Evolutionary conservation across 2,888 invertebrate genomes (phyloP).

Genomic region (Brenthis ino): DNA sequence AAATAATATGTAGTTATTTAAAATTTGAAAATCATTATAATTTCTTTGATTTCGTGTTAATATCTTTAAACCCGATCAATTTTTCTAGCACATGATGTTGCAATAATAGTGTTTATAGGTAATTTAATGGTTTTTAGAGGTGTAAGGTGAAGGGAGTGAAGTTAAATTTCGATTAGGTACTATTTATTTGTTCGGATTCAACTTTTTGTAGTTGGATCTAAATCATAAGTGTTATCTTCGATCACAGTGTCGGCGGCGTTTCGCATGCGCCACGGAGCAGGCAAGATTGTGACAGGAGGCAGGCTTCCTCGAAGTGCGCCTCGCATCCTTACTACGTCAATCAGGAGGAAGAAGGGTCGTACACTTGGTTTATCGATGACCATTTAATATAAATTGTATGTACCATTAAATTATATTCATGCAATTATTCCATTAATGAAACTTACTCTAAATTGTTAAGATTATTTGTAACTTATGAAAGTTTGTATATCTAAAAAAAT

Average conservation of each 20-base stretch:
- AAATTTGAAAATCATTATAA: conserved; percentile 33
- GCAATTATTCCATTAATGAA: too few relatives aligned
- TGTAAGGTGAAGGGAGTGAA: not conserved
- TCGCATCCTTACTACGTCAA: conserved; percentile 55
- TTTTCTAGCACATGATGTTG: not conserved
- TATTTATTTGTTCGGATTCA: conserved; percentile 63
- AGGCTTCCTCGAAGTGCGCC: conserved; percentile 68
- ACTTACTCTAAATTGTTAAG: too few relatives aligned
- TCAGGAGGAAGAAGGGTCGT: conserved; percentile 51
- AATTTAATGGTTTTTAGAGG: not conserved
- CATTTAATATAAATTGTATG: conserved; percentile 11
- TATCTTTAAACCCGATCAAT: conserved; percentile 19
- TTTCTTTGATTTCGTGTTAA: conserved; percentile 27
- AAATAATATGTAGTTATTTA: conserved; percentile 37
- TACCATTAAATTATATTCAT: conserved; percentile 2
- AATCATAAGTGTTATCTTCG: conserved; percentile 75
- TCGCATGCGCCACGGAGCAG: conserved; percentile 60
- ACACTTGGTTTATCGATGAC: conserved; percentile 35
- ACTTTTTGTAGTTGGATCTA: conserved; percentile 76
- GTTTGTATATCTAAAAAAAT: too few relatives aligned
- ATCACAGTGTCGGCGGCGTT: conserved; percentile 74
- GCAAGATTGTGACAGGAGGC: conserved; percentile 52
- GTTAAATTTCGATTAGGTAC: conserved; percentile 14
- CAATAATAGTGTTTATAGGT: conserved; percentile 4
- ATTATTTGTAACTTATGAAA: too few relatives aligned